Conservation (phyloP, 2,797 vertebrate genomes). For the Percopsis omiscomaycus region DNA sequence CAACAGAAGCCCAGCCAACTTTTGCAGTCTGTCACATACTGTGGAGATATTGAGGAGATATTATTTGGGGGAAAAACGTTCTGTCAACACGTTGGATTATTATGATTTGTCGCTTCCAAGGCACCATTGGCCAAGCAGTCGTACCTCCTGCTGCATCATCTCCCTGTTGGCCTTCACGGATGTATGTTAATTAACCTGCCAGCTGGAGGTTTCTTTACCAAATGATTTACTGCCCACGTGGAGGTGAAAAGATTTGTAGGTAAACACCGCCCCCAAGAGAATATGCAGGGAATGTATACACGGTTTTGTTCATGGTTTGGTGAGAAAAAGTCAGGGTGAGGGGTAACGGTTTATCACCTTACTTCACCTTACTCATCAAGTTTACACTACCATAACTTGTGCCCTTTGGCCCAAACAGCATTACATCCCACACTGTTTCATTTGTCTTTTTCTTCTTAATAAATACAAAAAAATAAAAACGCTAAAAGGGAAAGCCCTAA, state of each 20-base stretch:
- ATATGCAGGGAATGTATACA: slow-evolving; percentile 39
- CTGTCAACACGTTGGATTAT: too few relatives aligned
- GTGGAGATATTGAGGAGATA: slow-evolving; percentile 3
- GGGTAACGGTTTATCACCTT: slow-evolving; percentile 19
- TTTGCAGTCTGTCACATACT: too few relatives aligned
- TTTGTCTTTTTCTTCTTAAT: slow-evolving; percentile 4
- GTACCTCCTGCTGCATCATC: slow-evolving; percentile 20
- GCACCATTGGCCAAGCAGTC: slow-evolving; percentile 10
- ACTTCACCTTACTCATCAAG: slow-evolving; percentile 27
- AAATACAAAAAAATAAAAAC: slow-evolving; percentile 2
- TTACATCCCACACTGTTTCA: neutral
- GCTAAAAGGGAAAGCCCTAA: neutral
- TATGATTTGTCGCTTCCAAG: neutral
- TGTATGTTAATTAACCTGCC: slow-evolving; percentile 40
- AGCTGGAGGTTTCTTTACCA: slow-evolving; percentile 21
- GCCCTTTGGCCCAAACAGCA: slow-evolving; percentile 17
- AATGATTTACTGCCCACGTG: slow-evolving; percentile 29
- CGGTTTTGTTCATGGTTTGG: neutral
- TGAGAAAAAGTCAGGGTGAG: slow-evolving; percentile 45
- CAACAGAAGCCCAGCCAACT: too few relatives aligned
- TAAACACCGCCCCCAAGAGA: slow-evolving; percentile 14
- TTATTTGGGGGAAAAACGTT: slow-evolving; percentile 23
- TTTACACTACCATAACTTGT: slow-evolving; percentile 1
- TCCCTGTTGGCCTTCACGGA: slow-evolving; percentile 38
- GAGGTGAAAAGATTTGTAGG: slow-evolving; percentile 30